These are phyloP conservation scores for Prochilodus magdalenae DNA, from an alignment of 2,113 vertebrate species.

Conservation along the genomic window DNA sequence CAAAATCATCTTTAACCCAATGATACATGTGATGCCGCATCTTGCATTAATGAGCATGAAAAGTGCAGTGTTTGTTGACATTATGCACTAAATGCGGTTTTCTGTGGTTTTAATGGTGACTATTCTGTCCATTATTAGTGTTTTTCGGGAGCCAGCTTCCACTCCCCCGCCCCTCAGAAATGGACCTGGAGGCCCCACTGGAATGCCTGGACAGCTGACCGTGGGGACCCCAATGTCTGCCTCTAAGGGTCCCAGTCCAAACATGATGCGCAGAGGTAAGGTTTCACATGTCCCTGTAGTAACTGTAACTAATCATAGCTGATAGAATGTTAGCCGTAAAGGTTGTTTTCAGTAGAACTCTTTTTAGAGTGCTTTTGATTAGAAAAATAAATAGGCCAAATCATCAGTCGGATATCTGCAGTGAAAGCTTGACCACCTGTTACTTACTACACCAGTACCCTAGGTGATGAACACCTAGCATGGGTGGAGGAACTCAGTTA, in stretches of 20 bases:
- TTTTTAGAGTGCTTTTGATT: too few species aligned
- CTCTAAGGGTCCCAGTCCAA: conserved; percentile 86
- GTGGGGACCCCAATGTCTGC: conserved; percentile 71
- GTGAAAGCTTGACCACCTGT: too few species aligned
- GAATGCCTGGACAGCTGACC: conserved; percentile 69
- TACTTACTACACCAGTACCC: too few species aligned
- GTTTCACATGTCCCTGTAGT: not conserved
- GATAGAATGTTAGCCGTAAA: too few species aligned
- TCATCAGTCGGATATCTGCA: too few species aligned
- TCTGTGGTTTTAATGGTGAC: not conserved
- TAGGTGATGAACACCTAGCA: too few species aligned
- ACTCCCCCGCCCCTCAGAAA: conserved; percentile 82
- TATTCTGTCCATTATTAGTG: conserved; percentile 13
- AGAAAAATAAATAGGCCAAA: too few species aligned
- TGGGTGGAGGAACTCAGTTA: too few species aligned
- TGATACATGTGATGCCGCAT: too few species aligned
- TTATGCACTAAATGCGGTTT: not conserved
- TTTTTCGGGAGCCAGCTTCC: conserved; percentile 77
- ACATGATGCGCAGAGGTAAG: conserved; percentile 88
- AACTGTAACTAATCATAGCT: not conserved
- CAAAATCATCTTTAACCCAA: not conserved
- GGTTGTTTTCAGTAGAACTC: too few species aligned
- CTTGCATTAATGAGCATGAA: conserved; percentile 11
- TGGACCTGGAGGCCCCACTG: conserved; percentile 61
- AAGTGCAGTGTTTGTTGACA: not conserved